Base-by-base conservation (phyloP, 2,113 vertebrate genomes). In the Serranochromis macrocephalus region DNA sequence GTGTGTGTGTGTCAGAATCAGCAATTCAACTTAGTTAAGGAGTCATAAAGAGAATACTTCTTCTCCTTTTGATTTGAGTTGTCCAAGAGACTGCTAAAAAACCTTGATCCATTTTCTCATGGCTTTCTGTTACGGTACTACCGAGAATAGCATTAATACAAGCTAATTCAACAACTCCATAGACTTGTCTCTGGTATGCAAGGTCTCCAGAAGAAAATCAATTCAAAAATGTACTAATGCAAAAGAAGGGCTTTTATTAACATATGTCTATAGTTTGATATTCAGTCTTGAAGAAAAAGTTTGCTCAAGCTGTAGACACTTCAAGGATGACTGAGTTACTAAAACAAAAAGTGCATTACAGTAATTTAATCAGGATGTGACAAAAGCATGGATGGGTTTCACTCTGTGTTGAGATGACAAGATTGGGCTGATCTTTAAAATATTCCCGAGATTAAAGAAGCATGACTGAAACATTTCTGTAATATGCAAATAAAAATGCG, bases 341-440 rank as follows among this genome's bases (percentile, higher is more conserved):
- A 8, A 42, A 84, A 61, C 45, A 45, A 61, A 87, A 87, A 81
- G 53, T 80, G 63, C 54, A 87, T 84, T 53, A 81, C 54, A 81
- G 51, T 85, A 89, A 88, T 73, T 85, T 82, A 78, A 84, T 31
- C 61, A 75, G 83, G 81, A 89, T 79, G 73, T 90, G 89, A 88
- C 80, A 88, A 63, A 90, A 53, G 79, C 85, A 58, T 81, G 75
- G 73, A 58, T 53, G 86, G 78, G 55, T 57, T 79, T 81, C 45
- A 45, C 61, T 78, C 55, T 24, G 80, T 89, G 58, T 86, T 16
- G 11, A 83, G 78, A 87, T 86, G 85, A 88, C 83, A 86, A 71
- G 68, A 89, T 47, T 53, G 9, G 42, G 55, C 54, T 61, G 80
- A 88, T 88, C 55, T 87, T 58, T 42, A 29, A 19, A 78, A 92